Base-by-base conservation (phyloP, 2,113 vertebrate genomes). In the Equus quagga region DNA sequence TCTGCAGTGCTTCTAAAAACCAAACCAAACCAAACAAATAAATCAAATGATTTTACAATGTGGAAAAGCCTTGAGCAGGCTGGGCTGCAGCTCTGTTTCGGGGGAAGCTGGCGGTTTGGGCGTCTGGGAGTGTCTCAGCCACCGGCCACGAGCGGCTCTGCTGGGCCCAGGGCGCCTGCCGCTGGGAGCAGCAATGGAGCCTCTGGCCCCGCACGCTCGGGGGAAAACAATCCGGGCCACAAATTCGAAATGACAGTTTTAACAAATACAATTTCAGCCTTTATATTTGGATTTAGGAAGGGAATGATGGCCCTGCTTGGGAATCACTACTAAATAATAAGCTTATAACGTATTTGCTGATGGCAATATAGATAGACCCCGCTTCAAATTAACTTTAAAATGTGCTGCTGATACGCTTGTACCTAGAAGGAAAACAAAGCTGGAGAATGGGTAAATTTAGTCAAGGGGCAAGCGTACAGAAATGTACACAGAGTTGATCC, bases 41-140 rank as follows among this genome's bases (percentile, higher is more conserved):
- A 98, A 98, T 98, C 98, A 98, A 97, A 92, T 73, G 92, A 86
- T 97, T 98, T 98, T 98, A 98, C 97, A 97, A 97, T 23, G 97
- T 96, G 96, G 98, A 98, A 93, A 97, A 91, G 97, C 93, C 80
- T 1, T 56, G 96, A 83, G 94, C 70, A 0, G 51, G 79, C 97
- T 80, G 84, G 87, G 70, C 94, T 92, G 41, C 33, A 87, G 89
- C 86, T 90, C 80, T 79, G 95, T 62, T 94, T 83, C 36, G 81
- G 92, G 97, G 96, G 85, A 93, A 70, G 89, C 85, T 33, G 93
- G 96, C 46, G 0, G 83, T 51, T 10, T 23, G 80, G 73, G 91
- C n/a, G 23, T 96, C 91, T 56, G 7, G 49, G 6, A 51, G 96
- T 36, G 12, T 7, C 91, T 67, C 72, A 69, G 96, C 79, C 91